Evolutionary conservation across 2,888 invertebrate species (phyloP), one percentile per base, ranked within the genome.

Genomic region (Molanna angustata): DNA sequence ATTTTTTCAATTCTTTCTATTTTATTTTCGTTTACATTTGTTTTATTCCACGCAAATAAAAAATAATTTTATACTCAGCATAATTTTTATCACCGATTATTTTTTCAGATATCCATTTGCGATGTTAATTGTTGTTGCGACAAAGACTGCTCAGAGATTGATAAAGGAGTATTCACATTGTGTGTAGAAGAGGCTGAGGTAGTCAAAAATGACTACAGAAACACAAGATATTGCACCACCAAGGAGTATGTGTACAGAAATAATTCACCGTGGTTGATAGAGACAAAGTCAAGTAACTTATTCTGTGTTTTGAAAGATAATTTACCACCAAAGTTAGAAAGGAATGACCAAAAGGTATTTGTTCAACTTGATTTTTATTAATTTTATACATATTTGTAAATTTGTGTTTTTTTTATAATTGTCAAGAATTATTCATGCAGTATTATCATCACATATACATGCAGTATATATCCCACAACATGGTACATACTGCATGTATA

Each of bases 121-220:
- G 90, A 93, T 69, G 79, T 90, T 47, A 87, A 90, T 67, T 93
- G 92, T 65, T 92, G 91, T 65, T 93, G 93, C 68, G 92, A 93
- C 67, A 64, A 63, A 41, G 88, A 91, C 62, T 93, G 92, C 65
- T 71, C 78, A 7, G 68, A 72, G 19, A 70, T 72, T 46, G 84
- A 90, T 61, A 73, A 74, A 52, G 64, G 69, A 52, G 71, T 80
- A 2, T 87, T 92, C 69, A 74, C 78, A 14, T 66, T 71, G 53
- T 90, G 90, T 65, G 64, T 67, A 44, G 67, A 70, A 50, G 64
- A 66, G 47, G 62, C 66, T n/a, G 61, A 54, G 20, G 48, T 47
- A 52, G 65, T 22, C 66, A 21, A 17, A 7, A 20, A 70, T 50
- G 65, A 67, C 39, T 63, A 64, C 57, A 70, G 73, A 48, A 69